Evolutionary conservation across 2,797 vertebrate species (phyloP).

Genomic region (Halcyon smyrnensis): DNA sequence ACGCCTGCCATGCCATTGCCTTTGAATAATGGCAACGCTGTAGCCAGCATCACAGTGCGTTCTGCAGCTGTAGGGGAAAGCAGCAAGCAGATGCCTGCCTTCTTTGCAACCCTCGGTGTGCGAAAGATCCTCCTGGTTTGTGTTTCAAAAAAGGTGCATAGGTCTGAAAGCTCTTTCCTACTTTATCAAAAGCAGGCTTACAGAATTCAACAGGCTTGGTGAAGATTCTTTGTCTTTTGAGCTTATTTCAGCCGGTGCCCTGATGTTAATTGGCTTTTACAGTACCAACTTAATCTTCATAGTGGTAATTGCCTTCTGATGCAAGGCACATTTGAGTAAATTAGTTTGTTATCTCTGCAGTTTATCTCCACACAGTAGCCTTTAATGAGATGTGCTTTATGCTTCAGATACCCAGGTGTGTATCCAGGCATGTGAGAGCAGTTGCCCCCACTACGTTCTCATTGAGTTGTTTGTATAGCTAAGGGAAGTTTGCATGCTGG

Average conservation of each 20-base stretch:
- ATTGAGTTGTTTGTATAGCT: not conserved
- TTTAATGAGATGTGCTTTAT: not conserved
- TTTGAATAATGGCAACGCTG: conserved; percentile 63
- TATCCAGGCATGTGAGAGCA: not conserved
- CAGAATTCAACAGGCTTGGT: conserved; percentile 1
- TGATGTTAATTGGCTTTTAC: conserved; percentile 63
- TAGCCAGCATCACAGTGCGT: conserved; percentile 21
- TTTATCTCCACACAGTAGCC: not conserved
- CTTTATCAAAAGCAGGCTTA: not conserved
- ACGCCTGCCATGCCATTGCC: conserved; percentile 61
- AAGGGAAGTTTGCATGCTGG: not conserved
- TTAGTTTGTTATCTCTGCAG: conserved; percentile 9
- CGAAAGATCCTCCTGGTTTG: not conserved
- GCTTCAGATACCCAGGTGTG: not conserved
- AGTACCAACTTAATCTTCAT: conserved; percentile 45
- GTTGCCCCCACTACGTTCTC: not conserved
- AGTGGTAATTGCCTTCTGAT: conserved; percentile 72
- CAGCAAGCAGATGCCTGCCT: conserved; percentile 12
- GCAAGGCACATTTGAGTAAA: conserved; percentile 35
- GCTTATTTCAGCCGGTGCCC: conserved; percentile 27
- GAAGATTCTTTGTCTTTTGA: conserved; percentile 30
- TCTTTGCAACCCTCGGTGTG: not conserved
- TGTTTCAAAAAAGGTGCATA: not conserved
- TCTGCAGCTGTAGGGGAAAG: conserved; percentile 43
- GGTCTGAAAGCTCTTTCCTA: not conserved